phyloP scores from a whole-genome alignment of 2,888 invertebrate genomes.

The Synanthedon vespiformis region DNA sequence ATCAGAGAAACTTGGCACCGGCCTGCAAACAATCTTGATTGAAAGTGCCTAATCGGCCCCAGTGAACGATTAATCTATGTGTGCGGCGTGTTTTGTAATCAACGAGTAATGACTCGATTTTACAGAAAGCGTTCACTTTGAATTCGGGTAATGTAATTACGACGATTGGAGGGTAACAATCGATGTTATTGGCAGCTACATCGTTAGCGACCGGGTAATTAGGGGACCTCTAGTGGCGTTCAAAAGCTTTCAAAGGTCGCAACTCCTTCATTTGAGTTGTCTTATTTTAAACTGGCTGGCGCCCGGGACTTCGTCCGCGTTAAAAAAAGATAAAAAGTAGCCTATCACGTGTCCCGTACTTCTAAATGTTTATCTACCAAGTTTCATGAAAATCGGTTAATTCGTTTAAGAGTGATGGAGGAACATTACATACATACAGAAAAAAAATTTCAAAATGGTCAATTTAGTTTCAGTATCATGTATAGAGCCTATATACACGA shows the following conservation, averaged over 20 bases:
- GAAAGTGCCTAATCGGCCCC: conserved; percentile 48
- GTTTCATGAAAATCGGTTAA: too few species aligned
- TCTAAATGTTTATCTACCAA: too few species aligned
- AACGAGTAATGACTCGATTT: background rate
- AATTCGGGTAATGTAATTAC: background rate
- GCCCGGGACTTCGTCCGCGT: too few species aligned
- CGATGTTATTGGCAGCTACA: background rate
- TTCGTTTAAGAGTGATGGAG: too few species aligned
- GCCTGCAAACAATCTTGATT: conserved; percentile 53
- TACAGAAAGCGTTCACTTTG: background rate
- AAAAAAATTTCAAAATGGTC: too few species aligned
- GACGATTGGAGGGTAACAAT: background rate
- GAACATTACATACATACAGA: too few species aligned
- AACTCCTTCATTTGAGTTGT: too few species aligned
- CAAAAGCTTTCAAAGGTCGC: background rate
- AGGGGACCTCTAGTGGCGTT: background rate
- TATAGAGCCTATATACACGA: too few species aligned
- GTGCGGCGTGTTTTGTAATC: conserved; percentile 1
- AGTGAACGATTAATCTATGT: conserved; percentile 28
- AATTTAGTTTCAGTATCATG: too few species aligned
- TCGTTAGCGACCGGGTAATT: background rate
- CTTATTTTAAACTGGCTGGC: too few species aligned
- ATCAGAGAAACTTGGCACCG: conserved; percentile 36
- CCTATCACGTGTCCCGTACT: too few species aligned
- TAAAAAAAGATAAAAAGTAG: too few species aligned